Conservation (phyloP, 2,888 invertebrate genomes). For the Toxonevra muliebris region DNA sequence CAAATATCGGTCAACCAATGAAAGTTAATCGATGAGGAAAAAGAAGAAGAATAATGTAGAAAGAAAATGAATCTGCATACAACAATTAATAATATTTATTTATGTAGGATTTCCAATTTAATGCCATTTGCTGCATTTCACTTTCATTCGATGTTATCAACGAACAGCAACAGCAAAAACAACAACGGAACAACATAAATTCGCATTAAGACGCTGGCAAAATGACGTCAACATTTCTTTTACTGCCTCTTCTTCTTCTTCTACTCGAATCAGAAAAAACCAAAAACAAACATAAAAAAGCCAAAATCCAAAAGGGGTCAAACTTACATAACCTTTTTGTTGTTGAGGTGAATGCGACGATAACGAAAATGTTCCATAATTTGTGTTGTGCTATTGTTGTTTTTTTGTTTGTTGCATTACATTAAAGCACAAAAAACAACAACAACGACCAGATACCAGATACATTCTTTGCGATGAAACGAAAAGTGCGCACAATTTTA, state of each 20-base stretch:
- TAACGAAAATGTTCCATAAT: constrained; percentile 29
- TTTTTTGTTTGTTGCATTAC: neutral
- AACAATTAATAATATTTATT: constrained; percentile 26
- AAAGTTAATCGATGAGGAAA: neutral
- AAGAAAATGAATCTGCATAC: neutral
- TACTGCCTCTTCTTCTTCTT: neutral
- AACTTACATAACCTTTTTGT: constrained; percentile 26
- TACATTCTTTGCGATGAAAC: no score
- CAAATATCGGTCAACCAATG: neutral
- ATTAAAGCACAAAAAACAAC: neutral
- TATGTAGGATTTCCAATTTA: constrained; percentile 16
- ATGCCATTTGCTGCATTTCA: constrained; percentile 18
- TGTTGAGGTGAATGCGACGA: neutral
- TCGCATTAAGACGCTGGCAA: constrained; percentile 10
- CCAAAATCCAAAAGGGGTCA: constrained; percentile 24
- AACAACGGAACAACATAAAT: neutral
- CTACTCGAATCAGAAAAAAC: neutral
- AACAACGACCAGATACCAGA: no score
- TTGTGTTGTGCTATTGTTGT: constrained; percentile 14
- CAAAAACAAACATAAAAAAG: constrained; percentile 18
- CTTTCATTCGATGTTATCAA: constrained; percentile 20
- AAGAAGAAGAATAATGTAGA: neutral
- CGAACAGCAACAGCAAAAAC: neutral
- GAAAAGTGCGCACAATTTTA: neutral
- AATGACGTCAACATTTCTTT: constrained; percentile 25